Evolutionary conservation across 2,888 invertebrate species (phyloP), one percentile per base, ranked within the genome.

Genomic region (Amblyteles armatorius): DNA sequence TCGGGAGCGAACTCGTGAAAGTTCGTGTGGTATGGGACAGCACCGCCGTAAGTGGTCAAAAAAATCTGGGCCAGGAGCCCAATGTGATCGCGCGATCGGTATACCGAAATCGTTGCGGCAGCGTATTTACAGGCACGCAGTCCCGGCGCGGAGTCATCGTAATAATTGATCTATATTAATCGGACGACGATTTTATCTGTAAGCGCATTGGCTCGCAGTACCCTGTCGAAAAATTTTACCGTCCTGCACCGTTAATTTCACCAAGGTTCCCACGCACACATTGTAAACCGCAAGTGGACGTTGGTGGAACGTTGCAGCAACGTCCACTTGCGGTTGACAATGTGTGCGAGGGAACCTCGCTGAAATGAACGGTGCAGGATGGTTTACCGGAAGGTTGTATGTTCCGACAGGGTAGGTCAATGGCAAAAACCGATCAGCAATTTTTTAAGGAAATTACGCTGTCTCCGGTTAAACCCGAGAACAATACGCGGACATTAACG

Each of bases 1-100:
- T 22, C 50, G 36, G 52, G 13, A 65, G 72, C 40, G 67, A 80
- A 80, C 19, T 33, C 67, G 79, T 67, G 80, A 73, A 73, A 73
- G 73, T 80, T 19, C 67, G 40, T 65, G 65, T 65, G 65, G 55
- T 13, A 26, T 44, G 52, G 55, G 52, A 73, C 65, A 63, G 9
- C 22, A 5, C 26, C 22, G 57, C 26, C 26, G 11, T 13, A 11
- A 11, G 26, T 33, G 16, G 36, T 63, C 5, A 63, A 33, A 36
- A n/a, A 63, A 63, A 63, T 63, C 9, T 29, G 19, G 52, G 50
- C 7, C 71, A 71, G 26, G 52, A 71, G 71, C 22, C 52, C 71
- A 33, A 63, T n/a, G 6, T n/a, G 16, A 16, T 33, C 33, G 57
- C 26, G 57, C 57, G 57, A 57, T 57, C 57, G 22, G 3, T 57